Percentiles rank a stretch among this genome's conserved stretches.
Evolutionary conservation across 2,888 invertebrate genomes (phyloP).

Genomic region (Drosophila setosimentum): DNA sequence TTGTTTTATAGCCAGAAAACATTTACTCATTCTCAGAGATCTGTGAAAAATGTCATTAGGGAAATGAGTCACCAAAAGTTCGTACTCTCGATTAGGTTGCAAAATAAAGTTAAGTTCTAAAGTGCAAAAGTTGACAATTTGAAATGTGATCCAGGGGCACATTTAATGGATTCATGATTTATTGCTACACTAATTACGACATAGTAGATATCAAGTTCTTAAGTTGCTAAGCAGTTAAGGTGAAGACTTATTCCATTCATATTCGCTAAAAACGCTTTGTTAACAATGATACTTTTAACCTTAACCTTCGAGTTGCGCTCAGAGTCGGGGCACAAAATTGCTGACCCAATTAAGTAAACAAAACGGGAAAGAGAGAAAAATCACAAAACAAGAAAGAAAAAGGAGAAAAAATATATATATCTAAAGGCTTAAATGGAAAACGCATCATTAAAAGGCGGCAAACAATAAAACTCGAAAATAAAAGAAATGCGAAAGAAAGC

Average conservation of each 20-base stretch:
- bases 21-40: background rate
- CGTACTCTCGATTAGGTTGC: too few relatives aligned
- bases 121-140: background rate
- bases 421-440: constrained; percentile 60
- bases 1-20: background rate
- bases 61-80: background rate
- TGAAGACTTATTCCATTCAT: background rate
- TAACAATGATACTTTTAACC: background rate
- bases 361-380: constrained; percentile 11
- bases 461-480: constrained; percentile 64
- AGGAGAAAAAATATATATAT: background rate
- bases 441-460: constrained; percentile 47
- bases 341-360: constrained; percentile 55
- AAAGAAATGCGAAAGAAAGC: constrained; percentile 74
- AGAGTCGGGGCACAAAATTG: constrained; percentile 33
- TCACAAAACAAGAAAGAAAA: background rate
- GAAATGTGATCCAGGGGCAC: background rate
- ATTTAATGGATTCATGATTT: background rate
- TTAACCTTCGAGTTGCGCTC: constrained; percentile 30
- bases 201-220: background rate
- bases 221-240: background rate
- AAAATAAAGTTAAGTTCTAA: background rate
- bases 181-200: background rate
- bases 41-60: background rate
- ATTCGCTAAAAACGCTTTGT: background rate